Evolutionary conservation across 2,888 invertebrate genomes (phyloP), one percentile per base, ranked within the genome.

Genomic region (Noctua janthina): DNA sequence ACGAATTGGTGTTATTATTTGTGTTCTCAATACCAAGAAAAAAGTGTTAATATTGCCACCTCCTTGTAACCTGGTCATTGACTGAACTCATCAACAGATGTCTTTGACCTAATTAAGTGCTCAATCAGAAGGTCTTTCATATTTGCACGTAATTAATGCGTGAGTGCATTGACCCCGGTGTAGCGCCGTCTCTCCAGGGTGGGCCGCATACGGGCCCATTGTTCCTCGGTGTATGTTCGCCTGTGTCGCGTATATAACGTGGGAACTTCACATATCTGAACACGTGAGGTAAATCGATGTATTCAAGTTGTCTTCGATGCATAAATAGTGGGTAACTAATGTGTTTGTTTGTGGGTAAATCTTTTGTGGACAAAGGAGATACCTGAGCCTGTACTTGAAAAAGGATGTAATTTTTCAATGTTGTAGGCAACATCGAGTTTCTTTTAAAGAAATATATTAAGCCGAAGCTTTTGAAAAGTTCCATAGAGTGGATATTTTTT

Each of bases 161-260:
- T 85, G 90, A 92, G 96, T 92, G 91, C 92, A 92, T 91, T 91
- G 94, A 94, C 92, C 96, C 88, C 90, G 83, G 87, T 85, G 84
- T 80, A 90, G 89, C 89, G 81, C 77, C 82, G 81, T 73, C 77
- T 74, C 88, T 93, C 90, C 95, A 86, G 96, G 96, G 96, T 96
- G 96, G 96, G 91, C 95, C 87, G 88, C 88, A 96, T 96, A 96
- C 95, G 96, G 96, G 96, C 90, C 92, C 92, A 96, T 96, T 96
- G 96, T 96, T 94, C 74, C 85, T 94, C 76, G 67, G 91, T 90
- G 89, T 92, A 90, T 92, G 89, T 92, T 91, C 90, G 91, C 91
- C 89, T 92, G 91, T 92, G 87, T 43, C 59, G 81, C 62, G 81
- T 91, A 88, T n/a, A 86, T 83, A 88, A 93, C 95, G 96, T 96